A percentile compares a stretch with the other conserved stretches of the same genome.
phyloP scores from a whole-genome alignment of 2,888 invertebrate genomes.

The Melanargia galathea region DNA sequence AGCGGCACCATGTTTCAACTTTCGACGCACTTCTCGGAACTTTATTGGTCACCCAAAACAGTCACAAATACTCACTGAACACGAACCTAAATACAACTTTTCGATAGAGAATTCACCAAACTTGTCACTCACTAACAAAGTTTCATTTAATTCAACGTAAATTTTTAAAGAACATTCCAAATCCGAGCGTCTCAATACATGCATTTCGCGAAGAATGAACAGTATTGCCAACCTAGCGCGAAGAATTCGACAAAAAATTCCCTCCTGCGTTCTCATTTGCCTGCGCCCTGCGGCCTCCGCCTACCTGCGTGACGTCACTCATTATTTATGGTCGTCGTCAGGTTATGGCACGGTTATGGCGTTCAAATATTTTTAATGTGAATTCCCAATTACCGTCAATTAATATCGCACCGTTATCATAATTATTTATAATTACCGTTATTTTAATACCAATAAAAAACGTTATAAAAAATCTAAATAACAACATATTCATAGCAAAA shows the following conservation, averaged over 20 bases:
- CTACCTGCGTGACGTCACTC: constrained; percentile 41
- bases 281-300: constrained; percentile 37
- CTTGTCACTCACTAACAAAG: constrained; percentile 60
- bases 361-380: too few species aligned
- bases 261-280: constrained; percentile 50
- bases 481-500: too few species aligned
- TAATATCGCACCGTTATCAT: too few species aligned
- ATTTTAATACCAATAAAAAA: too few species aligned
- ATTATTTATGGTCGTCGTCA: constrained; percentile 22
- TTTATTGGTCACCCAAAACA: constrained; percentile 76
- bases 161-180: constrained; percentile 78
- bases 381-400: too few species aligned
- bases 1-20: constrained; percentile 87
- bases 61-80: constrained; percentile 69
- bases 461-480: too few species aligned
- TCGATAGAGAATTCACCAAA: constrained; percentile 54
- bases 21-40: constrained; percentile 73
- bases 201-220: constrained; percentile 78
- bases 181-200: constrained; percentile 79
- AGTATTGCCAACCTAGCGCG: constrained; percentile 65
- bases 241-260: constrained; percentile 45
- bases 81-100: constrained; percentile 57
- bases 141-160: constrained; percentile 67
- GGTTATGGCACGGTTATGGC: too few species aligned
- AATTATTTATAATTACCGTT: too few species aligned